Evolutionary conservation across 1,140 invertebrate species (phyloP), one percentile per base, ranked within the genome.

Genomic region (Varroa destructor): DNA sequence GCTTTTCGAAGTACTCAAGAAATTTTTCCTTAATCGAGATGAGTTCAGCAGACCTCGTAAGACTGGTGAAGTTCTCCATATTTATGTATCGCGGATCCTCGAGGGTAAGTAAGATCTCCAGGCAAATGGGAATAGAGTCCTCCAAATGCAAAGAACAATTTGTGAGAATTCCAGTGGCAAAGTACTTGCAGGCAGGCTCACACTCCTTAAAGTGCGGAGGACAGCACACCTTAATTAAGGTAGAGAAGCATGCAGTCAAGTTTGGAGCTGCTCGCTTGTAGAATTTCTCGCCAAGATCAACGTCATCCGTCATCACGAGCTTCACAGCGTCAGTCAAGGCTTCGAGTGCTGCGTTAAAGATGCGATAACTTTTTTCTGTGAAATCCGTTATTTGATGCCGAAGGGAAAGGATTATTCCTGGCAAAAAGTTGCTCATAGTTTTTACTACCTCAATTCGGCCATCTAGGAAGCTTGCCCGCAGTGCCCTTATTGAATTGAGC

Each of bases 111-210:
- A 67, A 37, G 8, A 67, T 67, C 61, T 67, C 37, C 61, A 67
- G 46, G 36, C 61, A 67, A 40, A 67, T 1, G 46, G 61, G 61
- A 67, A 67, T 67, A 10, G 40, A 40, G 61, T 14, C 46, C 2
- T n/a, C 61, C 40, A 67, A 37, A 40, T 46, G 61, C 10, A 1
- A 2, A 5, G 61, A 67, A 46, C 61, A 67, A 37, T 8, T 67
- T 14, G 40, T 40, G 61, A 67, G 61, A 14, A 67, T 12, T 67
- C 40, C 40, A 2, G 12, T 37, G 12, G 61, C 61, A 46, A 67
- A 67, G 46, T 67, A 67, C 36, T 67, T 67, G 61, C 61, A 67
- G 12, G 61, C 14, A 67, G 40, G 40, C 46, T 67, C 61, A 37
- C 61, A 67, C 46, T 40, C 61, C n/a, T 40, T 67, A 12, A 67